Base-by-base conservation (phyloP, 2,888 invertebrate species). In the Eupithecia dodoneata region DNA sequence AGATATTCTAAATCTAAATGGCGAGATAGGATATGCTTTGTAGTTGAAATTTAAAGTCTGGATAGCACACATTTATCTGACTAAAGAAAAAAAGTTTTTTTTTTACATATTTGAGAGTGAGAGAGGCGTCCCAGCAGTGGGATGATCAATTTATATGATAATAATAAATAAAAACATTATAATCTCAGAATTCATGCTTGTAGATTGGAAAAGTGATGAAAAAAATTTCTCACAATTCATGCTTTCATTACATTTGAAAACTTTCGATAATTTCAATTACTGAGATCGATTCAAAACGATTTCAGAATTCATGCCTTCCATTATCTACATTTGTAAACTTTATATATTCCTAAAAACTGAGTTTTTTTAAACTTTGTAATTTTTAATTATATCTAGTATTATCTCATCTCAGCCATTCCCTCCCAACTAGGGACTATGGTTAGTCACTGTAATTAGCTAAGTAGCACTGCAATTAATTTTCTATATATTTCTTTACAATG, bases 401-500 rank as follows among this genome's bases (percentile, higher is more conserved):
- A 18, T 30, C 63, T 63, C 30, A 4, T 30, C 59, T 55, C n/a
- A 55, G 59, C 63, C 18, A 59, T 18, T 10, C 4, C 63, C 12
- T 30, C 10, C 30, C 12, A 30, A 30, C 63, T 63, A 63, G 66
- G 41, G 41, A 42, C 65, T 41, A 41, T 15, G 10, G 30, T 42
- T 42, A 66, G 15, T 30, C 66, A 66, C 42, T 66, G 65, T 45
- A 69, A 69, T 45, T 45, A 44, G 71, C 59, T 72, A 44, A n/a
- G 42, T n/a, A n/a, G 52, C 55, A 72, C 71, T 6, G 42, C 12
- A 44, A 42, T 59, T 44, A 44, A 10, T 10, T 9, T 69, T 7
- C 9, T n/a, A 7, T n/a, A 44, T 45, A 30, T 63, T 49, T n/a
- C 4, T 72, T 45, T 55, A 71, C 52, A 72, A 52, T 70, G 59